A percentile compares a stretch with the other conserved stretches of the same genome.
phyloP scores from a whole-genome alignment of 2,888 invertebrate genomes.

The Drosophila paracracens region DNA sequence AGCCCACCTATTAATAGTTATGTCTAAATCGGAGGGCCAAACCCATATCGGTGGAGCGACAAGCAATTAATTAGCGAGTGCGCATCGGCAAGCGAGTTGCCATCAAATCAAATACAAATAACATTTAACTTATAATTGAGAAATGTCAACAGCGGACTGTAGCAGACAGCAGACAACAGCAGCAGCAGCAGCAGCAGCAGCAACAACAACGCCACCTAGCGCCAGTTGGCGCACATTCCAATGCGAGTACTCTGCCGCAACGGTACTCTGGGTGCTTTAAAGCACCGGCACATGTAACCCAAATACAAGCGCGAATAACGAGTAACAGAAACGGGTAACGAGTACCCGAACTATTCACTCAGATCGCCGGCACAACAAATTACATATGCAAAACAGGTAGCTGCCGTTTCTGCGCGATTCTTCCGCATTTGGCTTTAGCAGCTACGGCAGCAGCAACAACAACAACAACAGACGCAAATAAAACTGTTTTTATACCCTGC shows the following conservation, averaged over 20 bases:
- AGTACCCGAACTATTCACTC: slow-evolving; percentile 13
- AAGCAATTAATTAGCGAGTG: slow-evolving; percentile 66
- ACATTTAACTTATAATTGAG: slow-evolving; percentile 51
- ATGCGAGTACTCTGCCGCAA: slow-evolving; percentile 4
- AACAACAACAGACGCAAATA: slow-evolving; percentile 5
- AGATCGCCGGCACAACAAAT: slow-evolving; percentile 37
- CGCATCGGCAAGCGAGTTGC: slow-evolving; percentile 14
- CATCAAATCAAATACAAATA: slow-evolving; percentile 26
- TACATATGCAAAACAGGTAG: slow-evolving; percentile 68
- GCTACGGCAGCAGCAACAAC: slow-evolving; percentile 9
- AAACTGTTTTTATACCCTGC: slow-evolving; percentile 24
- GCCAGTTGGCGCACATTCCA: slow-evolving; percentile 50
- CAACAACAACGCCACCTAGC: slow-evolving; percentile 39
- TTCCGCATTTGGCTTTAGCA: slow-evolving; percentile 59
- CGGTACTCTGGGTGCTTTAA: slow-evolving; percentile 26
- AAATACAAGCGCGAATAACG: slow-evolving; percentile 27
- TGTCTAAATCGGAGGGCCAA: slow-evolving; percentile 6
- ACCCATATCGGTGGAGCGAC: slow-evolving; percentile 31
- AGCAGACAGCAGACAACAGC: not conserved
- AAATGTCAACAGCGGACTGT: slow-evolving; percentile 15
- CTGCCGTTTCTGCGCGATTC: slow-evolving; percentile 26
- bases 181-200: not conserved
- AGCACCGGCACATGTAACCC: slow-evolving; percentile 38
- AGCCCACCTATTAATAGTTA: not conserved
- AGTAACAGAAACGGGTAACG: slow-evolving; percentile 2